Conservation (phyloP, 37 sponge, comb jelly and placozoan genomes). For the Agelas oroides region DNA sequence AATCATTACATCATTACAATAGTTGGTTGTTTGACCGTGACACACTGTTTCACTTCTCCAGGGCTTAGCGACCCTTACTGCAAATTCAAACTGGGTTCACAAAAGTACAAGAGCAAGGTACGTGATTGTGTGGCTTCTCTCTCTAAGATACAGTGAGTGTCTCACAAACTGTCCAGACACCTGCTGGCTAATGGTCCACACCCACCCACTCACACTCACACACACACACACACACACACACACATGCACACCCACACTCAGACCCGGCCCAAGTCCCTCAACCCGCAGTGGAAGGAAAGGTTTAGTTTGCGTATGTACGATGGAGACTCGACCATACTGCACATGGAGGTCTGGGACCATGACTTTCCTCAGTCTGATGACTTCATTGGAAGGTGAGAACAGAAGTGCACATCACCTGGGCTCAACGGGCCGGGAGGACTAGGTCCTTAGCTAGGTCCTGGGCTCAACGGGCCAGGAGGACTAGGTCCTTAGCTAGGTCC, state of each 20-base stretch:
- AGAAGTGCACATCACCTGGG: too few species aligned
- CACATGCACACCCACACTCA: neutral
- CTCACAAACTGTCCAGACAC: too few species aligned
- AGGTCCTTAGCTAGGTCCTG: too few species aligned
- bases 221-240: too few species aligned
- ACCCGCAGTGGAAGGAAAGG: slow-evolving; percentile 92
- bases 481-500: too few species aligned
- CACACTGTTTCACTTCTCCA: neutral
- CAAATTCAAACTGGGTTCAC: slow-evolving; percentile 86
- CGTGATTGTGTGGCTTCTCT: neutral
- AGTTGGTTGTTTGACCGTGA: too few species aligned
- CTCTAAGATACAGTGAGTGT: too few species aligned
- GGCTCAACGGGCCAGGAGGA: too few species aligned
- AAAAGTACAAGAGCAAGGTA: slow-evolving; percentile 90
- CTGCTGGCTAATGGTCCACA: too few species aligned
- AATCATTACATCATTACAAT: too few species aligned
- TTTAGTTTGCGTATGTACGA: slow-evolving; percentile 88
- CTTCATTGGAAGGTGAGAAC: slow-evolving; percentile 91
- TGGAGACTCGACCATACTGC: slow-evolving; percentile 63
- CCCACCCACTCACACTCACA: too few species aligned
- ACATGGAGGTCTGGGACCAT: slow-evolving; percentile 89
- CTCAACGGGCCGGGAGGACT: too few species aligned
- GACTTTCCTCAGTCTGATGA: slow-evolving; percentile 82
- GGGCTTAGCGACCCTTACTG: slow-evolving; percentile 94
- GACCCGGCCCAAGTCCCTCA: slow-evolving; percentile 22